Conservation (phyloP, 2,113 vertebrate species). For the human (Homo sapiens) region GRCh38 chr1:184664501-184665000, state of each 20-base stretch:
- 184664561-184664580: neutral
- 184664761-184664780: neutral
- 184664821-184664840: neutral
- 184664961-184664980: rapidly evolving
- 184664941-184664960: neutral
- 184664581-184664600: neutral
- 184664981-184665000: neutral
- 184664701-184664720: neutral
- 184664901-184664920: neutral
- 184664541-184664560: neutral
- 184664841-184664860: neutral
- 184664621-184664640: neutral
- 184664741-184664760: rapidly evolving
- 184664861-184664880: neutral
- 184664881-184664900: neutral
- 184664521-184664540: neutral
- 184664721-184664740: too few species aligned
- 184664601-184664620: neutral
- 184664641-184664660: neutral
- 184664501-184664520: neutral
- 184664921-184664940: neutral
- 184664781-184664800: neutral
- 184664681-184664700: neutral
- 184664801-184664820: neutral
- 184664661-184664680: neutral